phyloP scores from a whole-genome alignment of 2,888 invertebrate genomes.

The Tachina fera region DNA sequence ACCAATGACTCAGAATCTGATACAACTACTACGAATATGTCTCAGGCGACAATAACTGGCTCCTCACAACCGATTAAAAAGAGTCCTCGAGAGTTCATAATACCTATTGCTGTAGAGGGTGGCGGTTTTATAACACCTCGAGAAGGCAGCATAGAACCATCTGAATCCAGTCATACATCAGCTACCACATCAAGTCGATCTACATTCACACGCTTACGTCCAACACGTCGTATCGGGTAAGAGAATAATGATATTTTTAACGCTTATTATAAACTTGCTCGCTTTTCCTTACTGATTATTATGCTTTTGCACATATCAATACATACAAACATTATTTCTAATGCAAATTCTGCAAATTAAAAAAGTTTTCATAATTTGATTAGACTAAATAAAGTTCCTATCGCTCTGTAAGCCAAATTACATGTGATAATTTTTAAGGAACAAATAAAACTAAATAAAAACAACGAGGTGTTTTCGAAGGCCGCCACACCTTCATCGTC shows the following conservation, averaged over 20 bases:
- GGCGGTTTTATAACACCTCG: conserved; percentile 88
- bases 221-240: conserved; percentile 88
- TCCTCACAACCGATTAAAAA: conserved; percentile 90
- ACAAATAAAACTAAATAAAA: too few species aligned
- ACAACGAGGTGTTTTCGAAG: too few species aligned
- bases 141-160: conserved; percentile 90
- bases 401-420: too few species aligned
- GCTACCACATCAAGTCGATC: conserved; percentile 84
- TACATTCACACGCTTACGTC: conserved; percentile 83
- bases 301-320: neutral
- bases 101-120: conserved; percentile 96
- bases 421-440: too few species aligned
- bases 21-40: conserved; percentile 82
- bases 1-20: conserved; percentile 89
- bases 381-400: too few species aligned
- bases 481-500: too few species aligned
- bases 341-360: too few species aligned
- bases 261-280: neutral
- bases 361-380: too few species aligned
- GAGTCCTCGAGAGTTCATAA: conserved; percentile 94
- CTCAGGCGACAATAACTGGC: conserved; percentile 85
- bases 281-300: neutral
- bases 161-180: conserved; percentile 85
- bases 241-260: conserved; percentile 43
- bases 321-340: neutral